Base-by-base conservation (phyloP, 2,888 invertebrate genomes). In the Meiosimyza decipiens region DNA sequence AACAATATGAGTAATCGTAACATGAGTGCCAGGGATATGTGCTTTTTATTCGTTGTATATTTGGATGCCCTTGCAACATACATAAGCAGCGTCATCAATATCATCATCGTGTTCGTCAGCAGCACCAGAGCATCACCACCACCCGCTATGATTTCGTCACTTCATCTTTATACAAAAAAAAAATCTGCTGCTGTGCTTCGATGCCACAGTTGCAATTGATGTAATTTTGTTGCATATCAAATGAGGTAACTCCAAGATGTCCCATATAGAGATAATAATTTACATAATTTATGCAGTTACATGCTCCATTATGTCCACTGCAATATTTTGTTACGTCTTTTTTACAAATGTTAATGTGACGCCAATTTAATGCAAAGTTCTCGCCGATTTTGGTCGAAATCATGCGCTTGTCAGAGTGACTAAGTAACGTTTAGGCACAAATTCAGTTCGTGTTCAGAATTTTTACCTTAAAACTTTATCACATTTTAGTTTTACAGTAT, bases 121-220 rank as follows among this genome's bases (percentile, higher is more conserved):
- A 65, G 33, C 71, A 65, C n/a, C 64, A 69, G 28, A 28, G 50
- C 62, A 69, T 13, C 47, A 50, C 16, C 65, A 69, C 73, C 73
- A 73, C 73, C 73, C 73, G 73, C 73, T 66, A 71, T 54, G 73
- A 71, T 73, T 71, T 71, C 73, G 54, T 69, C 69, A 69, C 28
- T 50, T 62, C 12, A 33, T 15, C n/a, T 54, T 28, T 52, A 54
- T 40, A 9, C 9, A 40, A 9, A 9, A 6, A 6, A 40, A 7
- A 11, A 2, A 13, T 15, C 9, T 18, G 50, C 9, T 63, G 63
- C 40, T 62, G 50, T 47, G 9, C 9, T 40, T 40, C 40, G 40
- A 40, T 40, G 40, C 40, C 40, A 40, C 40, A 40, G 40, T 40
- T 40, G 40, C 40, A 40, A 40, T 63, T 33, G 47, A n/a, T 47